Base-by-base conservation (phyloP, 2,888 invertebrate species). In the Harpagoxenus sublaevis region DNA sequence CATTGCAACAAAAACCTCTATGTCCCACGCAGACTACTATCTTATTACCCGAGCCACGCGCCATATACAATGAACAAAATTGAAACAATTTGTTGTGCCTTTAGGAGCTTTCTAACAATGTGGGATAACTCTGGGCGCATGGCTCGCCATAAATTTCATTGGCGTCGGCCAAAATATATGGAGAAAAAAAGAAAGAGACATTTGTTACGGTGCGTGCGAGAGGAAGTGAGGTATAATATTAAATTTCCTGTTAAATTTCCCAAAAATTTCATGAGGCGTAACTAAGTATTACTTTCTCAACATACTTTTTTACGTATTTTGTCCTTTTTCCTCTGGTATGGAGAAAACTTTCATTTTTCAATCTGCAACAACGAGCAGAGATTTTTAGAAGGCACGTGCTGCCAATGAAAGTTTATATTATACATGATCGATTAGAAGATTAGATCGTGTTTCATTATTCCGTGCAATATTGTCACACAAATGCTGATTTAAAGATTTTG, bases 401-500 rank as follows among this genome's bases (percentile, higher is more conserved):
- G 57, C n/a, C 45, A 18, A 31, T 74, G 12, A n/a, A n/a, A 31
- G 12, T 39, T 75, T 51, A 18, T 18, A 23, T 75, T 51, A 18
- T 18, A 23, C 3, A 39, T 77, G 18, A 62, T 48, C 23, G n/a
- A 89, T 89, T 93, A 93, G 92, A 92, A 15, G n/a, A 89, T 89
- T 93, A 93, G 92, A 92, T 90, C 91, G 4, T 10, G 88, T 86
- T 85, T 81, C 89, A 89, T 89, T 84, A 87, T 88, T 87, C 45
- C 57, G 82, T 85, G 73, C 84, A 84, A 86, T 84, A 82, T 57
- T 51, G 42, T 42, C 68, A 85, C 85, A 77, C 8, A 85, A 75
- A 89, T 91, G 93, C 86, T 92, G 91, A 91, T 92, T 92, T 91
- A 92, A 91, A 93, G 88, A 89, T 87, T 39, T 86, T 75, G 79